A percentile compares a stretch with the other conserved stretches of the same genome.
phyloP scores from a whole-genome alignment of 1,140 invertebrate genomes.

The Trichonephila clavata region DNA sequence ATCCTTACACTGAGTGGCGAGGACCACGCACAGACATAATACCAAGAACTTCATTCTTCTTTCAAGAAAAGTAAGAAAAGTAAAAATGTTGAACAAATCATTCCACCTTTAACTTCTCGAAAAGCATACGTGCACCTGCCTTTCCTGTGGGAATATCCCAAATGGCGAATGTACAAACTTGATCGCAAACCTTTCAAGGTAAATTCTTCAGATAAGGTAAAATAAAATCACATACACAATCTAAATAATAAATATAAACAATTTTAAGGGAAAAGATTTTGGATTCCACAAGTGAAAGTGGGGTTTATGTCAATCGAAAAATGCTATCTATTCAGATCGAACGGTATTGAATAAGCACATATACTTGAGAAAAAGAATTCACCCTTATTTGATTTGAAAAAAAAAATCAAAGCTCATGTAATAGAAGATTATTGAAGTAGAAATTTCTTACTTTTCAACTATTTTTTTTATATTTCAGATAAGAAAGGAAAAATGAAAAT shows the following conservation, averaged over 20 bases:
- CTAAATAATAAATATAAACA: background rate
- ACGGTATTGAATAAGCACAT: no score
- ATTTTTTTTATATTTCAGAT: no score
- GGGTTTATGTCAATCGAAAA: no score
- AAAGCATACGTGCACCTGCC: background rate
- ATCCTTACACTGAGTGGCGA: background rate
- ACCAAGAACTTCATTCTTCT: conserved; percentile 4
- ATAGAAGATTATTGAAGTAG: no score
- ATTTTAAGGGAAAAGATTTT: background rate
- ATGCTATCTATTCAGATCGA: no score
- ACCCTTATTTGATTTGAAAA: no score
- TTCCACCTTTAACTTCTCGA: background rate
- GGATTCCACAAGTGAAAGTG: no score
- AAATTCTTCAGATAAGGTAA: background rate
- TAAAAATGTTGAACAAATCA: background rate
- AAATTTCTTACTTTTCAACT: no score
- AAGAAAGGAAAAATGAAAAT: no score
- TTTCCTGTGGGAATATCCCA: conserved; percentile 13
- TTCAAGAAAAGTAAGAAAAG: background rate
- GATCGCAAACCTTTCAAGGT: background rate
- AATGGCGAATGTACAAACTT: background rate
- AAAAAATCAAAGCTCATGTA: no score
- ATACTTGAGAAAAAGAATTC: no score
- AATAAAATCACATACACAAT: background rate
- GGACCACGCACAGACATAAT: background rate